phyloP scores from a whole-genome alignment of 2,888 invertebrate species.

The Andrena minutula region DNA sequence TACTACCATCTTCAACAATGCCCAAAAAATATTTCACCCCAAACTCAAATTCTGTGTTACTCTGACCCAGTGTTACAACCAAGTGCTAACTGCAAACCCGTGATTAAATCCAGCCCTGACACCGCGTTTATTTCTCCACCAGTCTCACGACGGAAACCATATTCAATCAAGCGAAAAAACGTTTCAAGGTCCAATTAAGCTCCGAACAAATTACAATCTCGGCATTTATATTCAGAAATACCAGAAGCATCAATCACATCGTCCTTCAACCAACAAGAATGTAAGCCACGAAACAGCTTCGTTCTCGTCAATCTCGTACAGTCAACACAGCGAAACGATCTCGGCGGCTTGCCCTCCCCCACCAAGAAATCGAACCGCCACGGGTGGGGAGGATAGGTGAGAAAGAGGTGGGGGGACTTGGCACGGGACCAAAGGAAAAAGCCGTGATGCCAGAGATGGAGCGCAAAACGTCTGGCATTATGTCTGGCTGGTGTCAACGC shows the following conservation, averaged over 20 bases:
- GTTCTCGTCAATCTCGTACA: neutral
- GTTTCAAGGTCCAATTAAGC: too few species aligned
- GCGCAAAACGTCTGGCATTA: conserved; percentile 10
- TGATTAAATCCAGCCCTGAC: too few species aligned
- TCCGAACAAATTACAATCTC: neutral
- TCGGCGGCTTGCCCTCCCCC: neutral
- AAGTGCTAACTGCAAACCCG: too few species aligned
- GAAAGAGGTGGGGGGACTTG: conserved; percentile 35
- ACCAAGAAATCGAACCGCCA: conserved; percentile 15
- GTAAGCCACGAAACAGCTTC: neutral
- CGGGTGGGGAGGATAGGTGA: neutral
- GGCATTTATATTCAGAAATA: neutral
- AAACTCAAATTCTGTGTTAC: too few species aligned
- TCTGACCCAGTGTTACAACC: too few species aligned
- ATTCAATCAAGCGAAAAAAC: too few species aligned
- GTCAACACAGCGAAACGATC: neutral
- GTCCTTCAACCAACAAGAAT: neutral
- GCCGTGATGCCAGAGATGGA: conserved; percentile 10
- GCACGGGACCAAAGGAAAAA: conserved; percentile 31
- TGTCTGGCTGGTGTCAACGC: conserved; percentile 29
- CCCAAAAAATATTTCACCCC: too few species aligned
- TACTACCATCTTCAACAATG: too few species aligned
- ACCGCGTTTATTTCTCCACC: too few species aligned
- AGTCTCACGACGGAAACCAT: too few species aligned
- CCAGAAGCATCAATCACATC: neutral